These are phyloP conservation scores for Euleptes europaea DNA, from an alignment of 2,113 vertebrate species.

Conservation along the genomic window DNA sequence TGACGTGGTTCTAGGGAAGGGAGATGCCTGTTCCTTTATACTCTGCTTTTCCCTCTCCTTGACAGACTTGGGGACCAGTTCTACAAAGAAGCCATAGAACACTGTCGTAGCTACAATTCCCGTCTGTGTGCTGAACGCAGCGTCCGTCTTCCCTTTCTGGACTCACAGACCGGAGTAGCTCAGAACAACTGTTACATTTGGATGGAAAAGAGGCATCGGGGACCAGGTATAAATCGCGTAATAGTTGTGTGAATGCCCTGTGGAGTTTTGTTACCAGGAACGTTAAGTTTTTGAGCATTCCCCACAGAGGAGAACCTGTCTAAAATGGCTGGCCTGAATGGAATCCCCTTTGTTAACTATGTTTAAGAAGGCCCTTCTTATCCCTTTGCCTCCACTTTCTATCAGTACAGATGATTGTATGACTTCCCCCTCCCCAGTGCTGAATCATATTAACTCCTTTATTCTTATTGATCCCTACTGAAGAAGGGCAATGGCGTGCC, in stretches of 20 bases:
- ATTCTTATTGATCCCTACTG: slow-evolving; percentile 37
- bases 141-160: slow-evolving; percentile 94
- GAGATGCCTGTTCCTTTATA: not conserved
- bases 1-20: not conserved
- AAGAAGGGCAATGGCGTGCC: slow-evolving; percentile 21
- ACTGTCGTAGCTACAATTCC: slow-evolving; percentile 97
- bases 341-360: slow-evolving; percentile 58
- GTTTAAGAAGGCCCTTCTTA: slow-evolving; percentile 50
- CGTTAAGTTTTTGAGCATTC: slow-evolving; percentile 43
- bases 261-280: slow-evolving; percentile 59
- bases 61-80: slow-evolving; percentile 95
- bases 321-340: slow-evolving; percentile 52
- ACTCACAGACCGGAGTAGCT: slow-evolving; percentile 95
- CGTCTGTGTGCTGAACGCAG: slow-evolving; percentile 94
- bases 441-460: slow-evolving; percentile 34
- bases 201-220: slow-evolving; percentile 97
- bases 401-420: slow-evolving; percentile 26
- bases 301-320: slow-evolving; percentile 52
- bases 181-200: slow-evolving; percentile 99
- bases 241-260: slow-evolving; percentile 16
- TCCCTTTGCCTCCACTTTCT: slow-evolving; percentile 19
- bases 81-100: slow-evolving; percentile 97
- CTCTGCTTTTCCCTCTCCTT: slow-evolving; percentile 31
- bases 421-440: slow-evolving; percentile 21
- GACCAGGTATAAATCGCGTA: slow-evolving; percentile 79